phyloP scores from a whole-genome alignment of 2,888 invertebrate species.

The Spicauda simplicius region DNA sequence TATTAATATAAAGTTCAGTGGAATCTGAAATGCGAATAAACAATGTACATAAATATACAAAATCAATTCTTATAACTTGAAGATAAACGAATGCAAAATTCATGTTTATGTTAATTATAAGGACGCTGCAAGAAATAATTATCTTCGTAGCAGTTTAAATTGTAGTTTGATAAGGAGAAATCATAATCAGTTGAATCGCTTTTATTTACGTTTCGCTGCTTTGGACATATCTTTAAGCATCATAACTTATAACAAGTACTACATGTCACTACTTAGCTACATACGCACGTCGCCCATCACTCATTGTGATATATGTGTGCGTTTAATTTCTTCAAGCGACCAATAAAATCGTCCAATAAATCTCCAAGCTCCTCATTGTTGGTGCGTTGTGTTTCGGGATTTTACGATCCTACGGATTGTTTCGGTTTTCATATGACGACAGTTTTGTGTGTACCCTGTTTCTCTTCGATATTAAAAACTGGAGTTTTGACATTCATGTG shows the following conservation, averaged over 20 bases:
- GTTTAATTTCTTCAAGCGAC: conserved; percentile 49
- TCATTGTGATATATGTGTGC: conserved; percentile 63
- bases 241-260: conserved; percentile 19
- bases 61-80: too few species aligned
- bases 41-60: too few species aligned
- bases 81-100: too few species aligned
- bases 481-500: background rate
- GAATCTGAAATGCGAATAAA: too few species aligned
- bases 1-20: background rate
- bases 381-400: conserved; percentile 57
- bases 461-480: conserved; percentile 35
- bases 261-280: conserved; percentile 38
- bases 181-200: background rate
- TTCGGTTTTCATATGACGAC: conserved; percentile 42
- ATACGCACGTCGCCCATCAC: conserved; percentile 50
- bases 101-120: too few species aligned
- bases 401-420: conserved; percentile 58
- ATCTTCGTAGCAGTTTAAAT: too few species aligned
- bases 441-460: conserved; percentile 39
- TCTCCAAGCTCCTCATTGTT: conserved; percentile 58
- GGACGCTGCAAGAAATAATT: too few species aligned
- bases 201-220: background rate
- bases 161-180: too few species aligned
- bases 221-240: conserved; percentile 13
- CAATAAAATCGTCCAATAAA: conserved; percentile 48